phyloP scores from a whole-genome alignment of 2,888 invertebrate species.

The Blomia tropicalis region DNA sequence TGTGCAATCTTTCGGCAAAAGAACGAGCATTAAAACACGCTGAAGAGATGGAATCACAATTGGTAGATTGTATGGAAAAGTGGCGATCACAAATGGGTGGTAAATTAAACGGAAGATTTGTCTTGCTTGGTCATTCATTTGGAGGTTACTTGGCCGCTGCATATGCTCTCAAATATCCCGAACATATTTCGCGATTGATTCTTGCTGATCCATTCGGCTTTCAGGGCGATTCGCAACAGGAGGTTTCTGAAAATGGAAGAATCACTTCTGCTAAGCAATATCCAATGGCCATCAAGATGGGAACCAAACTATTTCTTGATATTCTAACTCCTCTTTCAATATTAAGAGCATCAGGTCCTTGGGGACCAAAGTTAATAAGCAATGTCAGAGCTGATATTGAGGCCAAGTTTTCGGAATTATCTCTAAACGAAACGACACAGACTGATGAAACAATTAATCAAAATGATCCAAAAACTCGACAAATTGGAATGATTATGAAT shows the following conservation, averaged over 20 bases:
- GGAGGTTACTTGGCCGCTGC: conserved; percentile 82
- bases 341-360: too few relatives aligned
- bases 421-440: too few relatives aligned
- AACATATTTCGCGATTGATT: conserved; percentile 71
- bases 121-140: conserved; percentile 81
- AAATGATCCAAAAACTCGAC: too few relatives aligned
- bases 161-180: conserved; percentile 67
- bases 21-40: conserved; percentile 35
- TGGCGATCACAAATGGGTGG: conserved; percentile 74
- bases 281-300: too few relatives aligned
- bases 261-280: too few relatives aligned
- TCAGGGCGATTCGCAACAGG: conserved; percentile 34
- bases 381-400: too few relatives aligned
- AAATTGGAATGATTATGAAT: conserved; percentile 59
- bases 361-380: too few relatives aligned
- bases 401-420: too few relatives aligned
- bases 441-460: background rate
- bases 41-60: conserved; percentile 62
- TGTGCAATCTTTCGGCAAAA: conserved; percentile 40
- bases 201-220: conserved; percentile 77
- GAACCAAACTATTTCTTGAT: too few relatives aligned
- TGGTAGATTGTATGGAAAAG: conserved; percentile 70
- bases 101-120: conserved; percentile 53
- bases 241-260: conserved; percentile 33
- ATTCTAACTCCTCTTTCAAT: too few relatives aligned